Evolutionary conservation across 2,113 vertebrate species (phyloP), one percentile per base, ranked within the genome.

Genomic region (Nematolebias whitei): DNA sequence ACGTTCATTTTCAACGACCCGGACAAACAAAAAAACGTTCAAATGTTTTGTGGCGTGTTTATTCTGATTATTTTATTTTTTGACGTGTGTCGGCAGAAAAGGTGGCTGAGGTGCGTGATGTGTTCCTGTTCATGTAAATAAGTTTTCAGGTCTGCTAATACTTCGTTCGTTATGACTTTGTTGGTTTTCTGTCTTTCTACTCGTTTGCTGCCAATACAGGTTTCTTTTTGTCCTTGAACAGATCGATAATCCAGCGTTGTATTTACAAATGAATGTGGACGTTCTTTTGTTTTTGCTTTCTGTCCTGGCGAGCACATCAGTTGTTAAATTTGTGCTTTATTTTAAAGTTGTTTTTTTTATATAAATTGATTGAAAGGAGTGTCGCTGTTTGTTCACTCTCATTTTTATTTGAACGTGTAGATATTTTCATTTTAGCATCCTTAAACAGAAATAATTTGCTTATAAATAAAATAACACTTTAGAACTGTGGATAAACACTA

Each of bases 81-180:
- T 74, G 24, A 63, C 59, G 12, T 6, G 24, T 20, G 18, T 40
- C 50, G 22, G 12, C 50, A 62, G 45, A 48, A 41, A 2, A 64
- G 41, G 24, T 10, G 32, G 32, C 19, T 10, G 9, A 22, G 52
- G 4, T 55, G 49, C n/a, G n/a, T n/a, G 47, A 39, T 7, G 14
- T 65, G 59, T 82, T 80, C 81, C 57, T 75, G 20, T 86, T 82
- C 84, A 23, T 87, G 78, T 85, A 86, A 82, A 87, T 79, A 86
- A 14, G 61, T 82, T 82, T 29, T 61, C 38, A 62, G 24, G 54
- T 69, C 82, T 85, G 77, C 69, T 74, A 5, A 57, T 40, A 44
- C 77, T 79, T 18, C 67, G 68, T 84, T 87, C 35, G 74, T 18
- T 18, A 35, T 35, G 5, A 8, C 1, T 35, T 76, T 82, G 85